Percentiles rank a stretch among this genome's conserved stretches.
phyloP scores from a whole-genome alignment of 2,113 vertebrate genomes.

The Myiopsitta monachus region DNA sequence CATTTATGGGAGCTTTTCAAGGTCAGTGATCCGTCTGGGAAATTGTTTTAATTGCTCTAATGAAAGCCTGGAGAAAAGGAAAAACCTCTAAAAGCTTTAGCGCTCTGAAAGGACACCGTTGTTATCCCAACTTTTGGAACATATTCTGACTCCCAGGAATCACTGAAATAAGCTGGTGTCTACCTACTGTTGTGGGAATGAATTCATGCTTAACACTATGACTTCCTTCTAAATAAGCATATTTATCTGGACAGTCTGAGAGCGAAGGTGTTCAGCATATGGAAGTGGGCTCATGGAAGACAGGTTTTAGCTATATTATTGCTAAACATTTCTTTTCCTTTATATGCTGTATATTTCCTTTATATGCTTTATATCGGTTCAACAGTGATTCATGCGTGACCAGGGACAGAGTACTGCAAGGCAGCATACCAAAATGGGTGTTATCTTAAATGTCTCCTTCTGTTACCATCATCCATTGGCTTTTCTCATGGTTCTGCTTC shows the following conservation, averaged over 20 bases:
- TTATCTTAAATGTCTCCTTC: neutral
- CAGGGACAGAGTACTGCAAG: neutral
- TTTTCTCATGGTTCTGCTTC: neutral
- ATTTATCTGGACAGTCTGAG: neutral
- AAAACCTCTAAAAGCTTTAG: neutral
- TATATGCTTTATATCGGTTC: neutral
- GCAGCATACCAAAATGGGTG: neutral
- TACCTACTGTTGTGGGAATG: neutral
- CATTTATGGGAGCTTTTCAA: neutral
- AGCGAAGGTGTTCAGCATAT: neutral
- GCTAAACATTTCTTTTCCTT: neutral
- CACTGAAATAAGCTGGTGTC: neutral
- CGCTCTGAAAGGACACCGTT: neutral
- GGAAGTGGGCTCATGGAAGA: neutral
- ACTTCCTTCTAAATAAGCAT: neutral
- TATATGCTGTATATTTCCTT: neutral
- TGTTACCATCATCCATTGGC: neutral
- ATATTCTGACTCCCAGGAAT: neutral
- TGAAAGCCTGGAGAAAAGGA: neutral
- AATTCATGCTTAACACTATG: neutral
- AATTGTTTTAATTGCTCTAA: constrained; percentile 51
- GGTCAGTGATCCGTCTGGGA: constrained; percentile 34
- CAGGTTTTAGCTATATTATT: neutral
- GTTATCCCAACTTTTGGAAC: neutral
- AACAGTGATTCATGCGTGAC: neutral